Evolutionary conservation across 2,797 vertebrate genomes (phyloP).

Genomic region (Poeciliopsis infans): DNA sequence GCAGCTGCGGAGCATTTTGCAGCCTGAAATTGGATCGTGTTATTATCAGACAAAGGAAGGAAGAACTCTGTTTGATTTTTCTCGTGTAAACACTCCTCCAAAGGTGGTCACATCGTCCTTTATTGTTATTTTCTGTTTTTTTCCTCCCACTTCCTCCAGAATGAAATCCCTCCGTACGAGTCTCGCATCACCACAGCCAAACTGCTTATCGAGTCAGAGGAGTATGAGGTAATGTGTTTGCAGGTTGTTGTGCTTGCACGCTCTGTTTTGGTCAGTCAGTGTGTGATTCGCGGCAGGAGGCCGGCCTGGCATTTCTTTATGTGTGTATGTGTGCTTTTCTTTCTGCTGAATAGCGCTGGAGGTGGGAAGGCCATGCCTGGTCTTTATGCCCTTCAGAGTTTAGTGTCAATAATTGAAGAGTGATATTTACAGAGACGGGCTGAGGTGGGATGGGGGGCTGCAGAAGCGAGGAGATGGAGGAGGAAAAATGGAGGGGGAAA

Average conservation of each 20-base stretch:
- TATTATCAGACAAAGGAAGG: conserved; percentile 61
- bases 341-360: conserved; percentile 64
- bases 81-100: conserved; percentile 44
- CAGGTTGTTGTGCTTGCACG: conserved; percentile 9
- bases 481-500: background rate
- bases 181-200: conserved; percentile 80
- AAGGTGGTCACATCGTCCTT: conserved; percentile 18
- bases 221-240: conserved; percentile 73
- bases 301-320: conserved; percentile 32
- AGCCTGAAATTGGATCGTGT: conserved; percentile 62
- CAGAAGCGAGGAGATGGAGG: conserved; percentile 6
- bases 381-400: conserved; percentile 74
- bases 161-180: conserved; percentile 72
- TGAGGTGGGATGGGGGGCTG: conserved; percentile 20
- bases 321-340: conserved; percentile 43
- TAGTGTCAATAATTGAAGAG: conserved; percentile 80
- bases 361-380: conserved; percentile 63
- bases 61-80: conserved; percentile 36
- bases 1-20: conserved; percentile 42
- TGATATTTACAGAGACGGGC: conserved; percentile 73
- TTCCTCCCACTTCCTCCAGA: conserved; percentile 48
- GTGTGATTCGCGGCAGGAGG: conserved; percentile 16
- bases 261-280: conserved; percentile 18
- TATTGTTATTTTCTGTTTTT: conserved; percentile 1
- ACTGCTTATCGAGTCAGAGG: conserved; percentile 76